phyloP scores from a whole-genome alignment of 2,797 vertebrate genomes.

The Acanthornis magna region DNA sequence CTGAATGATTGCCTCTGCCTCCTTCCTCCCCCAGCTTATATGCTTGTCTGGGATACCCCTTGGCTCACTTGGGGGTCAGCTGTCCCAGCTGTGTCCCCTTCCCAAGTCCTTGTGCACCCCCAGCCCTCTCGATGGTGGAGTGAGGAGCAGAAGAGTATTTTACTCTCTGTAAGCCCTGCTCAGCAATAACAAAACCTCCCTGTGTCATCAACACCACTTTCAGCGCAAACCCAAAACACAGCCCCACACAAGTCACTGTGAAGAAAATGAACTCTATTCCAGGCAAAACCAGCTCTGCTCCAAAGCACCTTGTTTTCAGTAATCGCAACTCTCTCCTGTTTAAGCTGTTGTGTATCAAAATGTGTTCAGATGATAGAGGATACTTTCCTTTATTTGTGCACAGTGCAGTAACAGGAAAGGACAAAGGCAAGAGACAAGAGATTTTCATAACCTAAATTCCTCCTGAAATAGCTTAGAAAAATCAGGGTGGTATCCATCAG shows the following conservation, averaged over 20 bases:
- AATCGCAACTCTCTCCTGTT: background rate
- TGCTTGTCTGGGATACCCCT: background rate
- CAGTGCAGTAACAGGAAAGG: background rate
- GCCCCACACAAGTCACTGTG: rapidly evolving
- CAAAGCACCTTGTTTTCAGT: background rate
- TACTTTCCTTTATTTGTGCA: background rate
- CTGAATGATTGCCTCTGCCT: background rate
- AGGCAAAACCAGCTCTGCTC: background rate
- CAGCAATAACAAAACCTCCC: background rate
- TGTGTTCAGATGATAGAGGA: background rate
- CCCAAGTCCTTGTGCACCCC: background rate
- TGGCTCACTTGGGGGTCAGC: background rate
- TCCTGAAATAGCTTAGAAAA: background rate
- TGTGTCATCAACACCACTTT: background rate
- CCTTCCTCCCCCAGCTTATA: background rate
- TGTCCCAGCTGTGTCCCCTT: background rate
- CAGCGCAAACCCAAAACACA: background rate
- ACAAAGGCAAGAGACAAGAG: background rate
- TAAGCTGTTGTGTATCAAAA: background rate
- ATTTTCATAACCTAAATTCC: background rate
- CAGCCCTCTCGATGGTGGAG: background rate
- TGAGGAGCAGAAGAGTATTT: background rate
- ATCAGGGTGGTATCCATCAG: background rate
- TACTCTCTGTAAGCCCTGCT: background rate
- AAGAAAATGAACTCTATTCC: background rate